These are phyloP conservation scores for Nomada fucata DNA, from an alignment of 2,888 invertebrate species.

Conservation along the genomic window DNA sequence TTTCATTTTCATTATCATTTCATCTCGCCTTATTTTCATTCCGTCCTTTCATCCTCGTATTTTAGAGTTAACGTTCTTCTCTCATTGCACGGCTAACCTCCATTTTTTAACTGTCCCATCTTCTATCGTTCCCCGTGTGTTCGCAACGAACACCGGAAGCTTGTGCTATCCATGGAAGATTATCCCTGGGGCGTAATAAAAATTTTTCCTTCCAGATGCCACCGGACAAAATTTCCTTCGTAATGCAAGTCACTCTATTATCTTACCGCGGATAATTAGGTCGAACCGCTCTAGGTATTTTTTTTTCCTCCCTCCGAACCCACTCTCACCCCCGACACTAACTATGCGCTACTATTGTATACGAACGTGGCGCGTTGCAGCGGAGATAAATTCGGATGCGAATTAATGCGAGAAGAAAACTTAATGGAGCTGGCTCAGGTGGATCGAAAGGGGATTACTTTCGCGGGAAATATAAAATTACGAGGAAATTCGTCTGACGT, in stretches of 20 bases:
- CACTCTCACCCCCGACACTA: background rate
- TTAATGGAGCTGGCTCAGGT: constrained; percentile 36
- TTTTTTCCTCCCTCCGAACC: background rate
- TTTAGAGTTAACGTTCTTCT: constrained; percentile 8
- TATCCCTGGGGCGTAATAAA: constrained; percentile 53
- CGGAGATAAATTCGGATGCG: constrained; percentile 48
- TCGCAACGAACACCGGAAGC: constrained; percentile 33
- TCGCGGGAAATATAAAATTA: constrained; percentile 39
- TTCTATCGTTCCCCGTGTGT: constrained; percentile 12
- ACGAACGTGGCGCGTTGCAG: constrained; percentile 8
- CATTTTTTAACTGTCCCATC: constrained; percentile 38
- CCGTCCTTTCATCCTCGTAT: background rate
- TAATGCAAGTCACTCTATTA: constrained; percentile 63
- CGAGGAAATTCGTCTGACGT: constrained; percentile 17
- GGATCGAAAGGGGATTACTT: constrained; percentile 42
- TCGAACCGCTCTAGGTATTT: constrained; percentile 46
- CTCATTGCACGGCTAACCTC: constrained; percentile 16
- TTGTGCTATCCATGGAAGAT: constrained; percentile 17
- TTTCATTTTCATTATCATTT: constrained; percentile 42
- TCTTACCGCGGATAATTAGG: constrained; percentile 59
- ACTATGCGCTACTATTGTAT: too few relatives aligned
- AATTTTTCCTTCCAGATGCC: constrained; percentile 50
- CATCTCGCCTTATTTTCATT: constrained; percentile 3
- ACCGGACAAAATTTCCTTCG: constrained; percentile 50
- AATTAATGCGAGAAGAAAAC: constrained; percentile 38